A percentile compares a stretch with the other conserved stretches of the same genome.
phyloP scores from a whole-genome alignment of 1,140 invertebrate genomes.

The Meloidogyne floridensis region DNA sequence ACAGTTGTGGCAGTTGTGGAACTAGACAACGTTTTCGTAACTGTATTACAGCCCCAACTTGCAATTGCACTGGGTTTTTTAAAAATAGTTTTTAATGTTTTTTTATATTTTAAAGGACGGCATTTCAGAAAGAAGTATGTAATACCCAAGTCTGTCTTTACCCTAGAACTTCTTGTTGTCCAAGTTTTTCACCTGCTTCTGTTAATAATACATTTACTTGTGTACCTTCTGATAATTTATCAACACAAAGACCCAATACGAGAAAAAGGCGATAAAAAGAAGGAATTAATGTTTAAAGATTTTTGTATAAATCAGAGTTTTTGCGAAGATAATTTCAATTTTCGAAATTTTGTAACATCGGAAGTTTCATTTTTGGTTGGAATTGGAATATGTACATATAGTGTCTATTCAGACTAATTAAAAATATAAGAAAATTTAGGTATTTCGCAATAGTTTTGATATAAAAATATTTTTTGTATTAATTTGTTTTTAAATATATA shows the following conservation, averaged over 20 bases:
- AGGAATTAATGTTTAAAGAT: neutral
- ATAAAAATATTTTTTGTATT: too few species aligned
- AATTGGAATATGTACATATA: too few species aligned
- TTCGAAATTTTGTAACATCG: neutral
- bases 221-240: slow-evolving; percentile 13
- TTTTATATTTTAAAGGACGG: slow-evolving; percentile 15
- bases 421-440: too few species aligned
- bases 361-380: too few species aligned
- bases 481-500: too few species aligned
- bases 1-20: slow-evolving; percentile 36
- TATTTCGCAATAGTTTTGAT: too few species aligned
- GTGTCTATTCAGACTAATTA: too few species aligned
- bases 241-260: slow-evolving; percentile 10
- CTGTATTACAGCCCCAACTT: slow-evolving; percentile 15
- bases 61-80: slow-evolving; percentile 12
- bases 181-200: slow-evolving; percentile 17
- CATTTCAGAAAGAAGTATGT: slow-evolving; percentile 35
- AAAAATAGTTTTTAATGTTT: neutral
- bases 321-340: neutral
- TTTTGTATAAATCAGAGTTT: neutral
- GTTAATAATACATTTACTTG: slow-evolving; percentile 34
- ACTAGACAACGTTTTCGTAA: slow-evolving; percentile 36
- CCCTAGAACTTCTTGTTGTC: slow-evolving; percentile 29
- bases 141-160: slow-evolving; percentile 34
- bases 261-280: neutral